Base-by-base conservation (phyloP, 1,140 invertebrate species). In the Drosophila persimilis region DNA sequence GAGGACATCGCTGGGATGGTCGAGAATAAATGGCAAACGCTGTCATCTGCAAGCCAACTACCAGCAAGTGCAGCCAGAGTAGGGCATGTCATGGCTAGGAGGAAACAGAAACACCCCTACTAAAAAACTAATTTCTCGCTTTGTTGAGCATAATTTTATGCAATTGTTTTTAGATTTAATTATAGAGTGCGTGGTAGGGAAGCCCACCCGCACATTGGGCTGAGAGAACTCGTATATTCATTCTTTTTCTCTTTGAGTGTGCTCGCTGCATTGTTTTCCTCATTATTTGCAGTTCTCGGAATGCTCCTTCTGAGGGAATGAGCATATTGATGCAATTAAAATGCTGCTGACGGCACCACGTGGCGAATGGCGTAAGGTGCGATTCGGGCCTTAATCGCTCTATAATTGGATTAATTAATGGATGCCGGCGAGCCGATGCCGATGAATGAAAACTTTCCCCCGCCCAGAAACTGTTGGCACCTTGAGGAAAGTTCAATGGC, bases 91-190 rank as follows among this genome's bases (percentile, higher is more conserved):
- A 60, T 31, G 51, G 54, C 55, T 63, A 59, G 69, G 64, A 24
- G 52, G 46, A 47, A 61, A 48, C 51, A 47, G 61, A 48, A 73
- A 77, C 57, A 57, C 65, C 71, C 60, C 66, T 52, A 77, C 73
- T 85, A 80, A 77, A 80, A 85, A 85, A 85, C 77, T 86, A 86
- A 85, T 85, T 85, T 85, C 73, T 66, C 81, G 73, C 77, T 64
- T 73, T 77, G 81, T 54, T 86, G 77, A 65, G 53, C 81, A 85
- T 86, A 81, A 85, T 85, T 81, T 77, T 77, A 85, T 86, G 81
- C 81, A 85, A 86, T 85, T 85, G 81, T 85, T 77, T 86, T 75
- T 64, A 53, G 59, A 77, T 86, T 77, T 65, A 84, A 79, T 77
- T 86, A 47, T 17, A 29, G 31, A 65, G 46, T 63, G 54, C 51